These are phyloP conservation scores for Anabacerthia variegaticeps DNA, from an alignment of 2,797 vertebrate species.

Conservation along the genomic window DNA sequence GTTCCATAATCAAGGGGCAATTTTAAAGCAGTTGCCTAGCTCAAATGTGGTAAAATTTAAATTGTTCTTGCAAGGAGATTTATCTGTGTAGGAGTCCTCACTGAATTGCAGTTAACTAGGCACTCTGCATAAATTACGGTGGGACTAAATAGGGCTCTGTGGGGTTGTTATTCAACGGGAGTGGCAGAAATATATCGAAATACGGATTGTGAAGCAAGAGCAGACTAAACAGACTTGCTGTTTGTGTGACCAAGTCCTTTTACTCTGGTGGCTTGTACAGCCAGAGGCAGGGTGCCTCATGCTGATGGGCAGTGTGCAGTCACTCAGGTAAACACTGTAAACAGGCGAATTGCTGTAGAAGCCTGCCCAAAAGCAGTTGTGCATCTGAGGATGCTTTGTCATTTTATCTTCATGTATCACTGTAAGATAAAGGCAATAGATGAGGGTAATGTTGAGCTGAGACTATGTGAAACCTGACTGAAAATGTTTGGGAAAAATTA, in stretches of 20 bases:
- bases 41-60: not conserved
- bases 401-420: not conserved
- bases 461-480: not conserved
- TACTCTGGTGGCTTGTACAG: not conserved
- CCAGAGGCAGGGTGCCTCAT: not conserved
- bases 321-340: not conserved
- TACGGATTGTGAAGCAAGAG: not conserved
- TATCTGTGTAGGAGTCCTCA: not conserved
- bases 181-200: fast-evolving
- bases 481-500: not conserved
- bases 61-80: not conserved
- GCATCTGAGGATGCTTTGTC: not conserved
- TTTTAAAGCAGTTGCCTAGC: not conserved
- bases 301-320: not conserved
- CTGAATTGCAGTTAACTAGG: not conserved
- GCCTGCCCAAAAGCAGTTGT: not conserved
- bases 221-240: not conserved
- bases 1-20: not conserved
- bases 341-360: not conserved
- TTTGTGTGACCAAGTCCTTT: not conserved
- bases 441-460: not conserved
- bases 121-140: not conserved
- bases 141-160: not conserved
- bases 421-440: not conserved
- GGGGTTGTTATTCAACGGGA: not conserved